Conservation (phyloP, 2,888 invertebrate genomes). For the Oxycera nigricornis region DNA sequence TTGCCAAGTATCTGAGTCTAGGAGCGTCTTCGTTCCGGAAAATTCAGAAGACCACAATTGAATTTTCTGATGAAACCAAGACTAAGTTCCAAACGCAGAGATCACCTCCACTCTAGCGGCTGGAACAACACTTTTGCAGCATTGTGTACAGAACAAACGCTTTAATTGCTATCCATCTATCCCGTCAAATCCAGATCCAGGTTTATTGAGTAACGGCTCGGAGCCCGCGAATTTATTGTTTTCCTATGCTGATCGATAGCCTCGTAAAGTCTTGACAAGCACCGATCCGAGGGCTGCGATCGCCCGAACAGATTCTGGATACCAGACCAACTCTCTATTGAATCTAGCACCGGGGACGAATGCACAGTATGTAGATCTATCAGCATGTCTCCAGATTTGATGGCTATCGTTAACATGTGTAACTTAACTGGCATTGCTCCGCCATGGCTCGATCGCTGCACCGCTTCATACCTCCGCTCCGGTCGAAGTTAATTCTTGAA, state of each 20-base stretch:
- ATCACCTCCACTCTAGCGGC: too few species aligned
- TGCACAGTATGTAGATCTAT: constrained; percentile 30
- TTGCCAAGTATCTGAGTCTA: too few species aligned
- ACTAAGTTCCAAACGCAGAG: too few species aligned
- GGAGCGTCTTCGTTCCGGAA: too few species aligned
- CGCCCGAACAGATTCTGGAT: constrained; percentile 9
- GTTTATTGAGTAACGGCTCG: constrained; percentile 32
- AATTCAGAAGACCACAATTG: background rate
- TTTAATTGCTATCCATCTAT: constrained; percentile 29
- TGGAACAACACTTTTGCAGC: background rate
- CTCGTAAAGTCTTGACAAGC: constrained; percentile 37
- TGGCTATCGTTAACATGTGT: constrained; percentile 37
- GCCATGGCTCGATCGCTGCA: too few species aligned
- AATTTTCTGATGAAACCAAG: too few species aligned
- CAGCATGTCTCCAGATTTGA: constrained; percentile 34
- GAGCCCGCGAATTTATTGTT: constrained; percentile 34
- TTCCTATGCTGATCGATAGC: constrained; percentile 37
- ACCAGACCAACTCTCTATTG: constrained; percentile 20
- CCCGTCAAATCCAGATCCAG: constrained; percentile 18
- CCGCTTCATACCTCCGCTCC: constrained; percentile 12
- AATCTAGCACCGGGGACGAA: background rate
- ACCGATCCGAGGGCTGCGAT: constrained; percentile 23
- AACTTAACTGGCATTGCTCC: constrained; percentile 36
- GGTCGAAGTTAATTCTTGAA: constrained; percentile 15
- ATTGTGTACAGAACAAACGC: background rate